Conservation (phyloP, 2,888 invertebrate species). For the Osmoderma eremita region DNA sequence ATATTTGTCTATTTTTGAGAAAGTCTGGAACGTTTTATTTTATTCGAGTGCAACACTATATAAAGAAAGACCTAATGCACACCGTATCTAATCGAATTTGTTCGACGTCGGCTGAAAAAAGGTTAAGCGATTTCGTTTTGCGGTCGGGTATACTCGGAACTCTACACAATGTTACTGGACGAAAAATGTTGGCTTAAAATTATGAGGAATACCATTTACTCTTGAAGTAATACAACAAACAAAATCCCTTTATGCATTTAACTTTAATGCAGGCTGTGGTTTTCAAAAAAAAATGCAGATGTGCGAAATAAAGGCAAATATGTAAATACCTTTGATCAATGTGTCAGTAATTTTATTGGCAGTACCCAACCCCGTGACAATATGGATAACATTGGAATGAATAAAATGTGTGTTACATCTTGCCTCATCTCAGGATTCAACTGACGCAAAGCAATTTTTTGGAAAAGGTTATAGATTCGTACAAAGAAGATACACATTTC, state of each 20-base stretch:
- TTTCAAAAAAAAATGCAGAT: no score
- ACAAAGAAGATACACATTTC: no score
- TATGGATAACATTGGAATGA: no score
- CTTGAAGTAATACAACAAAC: not conserved
- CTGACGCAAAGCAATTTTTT: no score
- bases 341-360: no score
- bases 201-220: constrained; percentile 6
- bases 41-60: constrained; percentile 29
- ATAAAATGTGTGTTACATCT: no score
- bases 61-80: constrained; percentile 34
- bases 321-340: no score
- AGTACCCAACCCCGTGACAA: no score
- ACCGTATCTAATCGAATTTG: constrained; percentile 38
- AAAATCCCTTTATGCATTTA: not conserved
- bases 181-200: constrained; percentile 9
- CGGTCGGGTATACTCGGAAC: constrained; percentile 26
- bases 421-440: no score
- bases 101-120: constrained; percentile 35
- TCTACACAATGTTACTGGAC: constrained; percentile 13
- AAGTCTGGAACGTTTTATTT: constrained; percentile 35
- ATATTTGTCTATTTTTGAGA: constrained; percentile 37
- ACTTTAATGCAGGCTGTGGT: no score
- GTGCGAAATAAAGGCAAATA: no score
- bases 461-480: no score
- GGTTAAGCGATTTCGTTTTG: constrained; percentile 38